A percentile compares a stretch with the other conserved stretches of the same genome.
Evolutionary conservation across 1,140 invertebrate species (phyloP).

Genomic region (Paracyclopina nana): DNA sequence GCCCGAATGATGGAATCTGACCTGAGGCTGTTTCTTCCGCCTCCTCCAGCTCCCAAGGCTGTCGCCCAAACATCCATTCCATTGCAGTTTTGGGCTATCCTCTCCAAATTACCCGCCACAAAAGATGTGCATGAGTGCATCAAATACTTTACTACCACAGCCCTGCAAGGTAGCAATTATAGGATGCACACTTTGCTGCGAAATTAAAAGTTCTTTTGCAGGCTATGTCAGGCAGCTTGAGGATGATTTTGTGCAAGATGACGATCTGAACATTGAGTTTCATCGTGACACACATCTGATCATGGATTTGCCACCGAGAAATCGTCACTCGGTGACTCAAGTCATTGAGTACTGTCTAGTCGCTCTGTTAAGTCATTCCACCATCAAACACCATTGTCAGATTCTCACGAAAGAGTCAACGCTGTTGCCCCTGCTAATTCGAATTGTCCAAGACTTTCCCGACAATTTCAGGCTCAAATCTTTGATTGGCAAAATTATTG

Average conservation of each 20-base stretch:
- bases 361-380: constrained; percentile 14
- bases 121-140: constrained; percentile 4
- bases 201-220: too few species aligned
- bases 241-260: constrained; percentile 2
- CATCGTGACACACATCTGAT: constrained; percentile 12
- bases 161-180: too few species aligned
- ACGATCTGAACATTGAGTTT: constrained; percentile 13
- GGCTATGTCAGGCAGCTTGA: background rate
- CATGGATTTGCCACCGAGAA: background rate
- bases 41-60: background rate
- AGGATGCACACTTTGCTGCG: too few species aligned
- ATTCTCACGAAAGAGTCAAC: background rate
- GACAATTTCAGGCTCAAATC: constrained; percentile 1
- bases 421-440: background rate
- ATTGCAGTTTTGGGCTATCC: background rate
- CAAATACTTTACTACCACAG: background rate
- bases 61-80: background rate
- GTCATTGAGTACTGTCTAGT: constrained; percentile 11
- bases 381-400: constrained; percentile 7
- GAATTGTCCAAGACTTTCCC: constrained; percentile 6
- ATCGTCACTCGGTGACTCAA: background rate
- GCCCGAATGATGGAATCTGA: background rate
- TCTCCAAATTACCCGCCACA: background rate
- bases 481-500: constrained; percentile 15
- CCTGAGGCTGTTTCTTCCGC: constrained; percentile 2